Conservation (phyloP, 2,888 invertebrate species). For the Syrphus vitripennis region DNA sequence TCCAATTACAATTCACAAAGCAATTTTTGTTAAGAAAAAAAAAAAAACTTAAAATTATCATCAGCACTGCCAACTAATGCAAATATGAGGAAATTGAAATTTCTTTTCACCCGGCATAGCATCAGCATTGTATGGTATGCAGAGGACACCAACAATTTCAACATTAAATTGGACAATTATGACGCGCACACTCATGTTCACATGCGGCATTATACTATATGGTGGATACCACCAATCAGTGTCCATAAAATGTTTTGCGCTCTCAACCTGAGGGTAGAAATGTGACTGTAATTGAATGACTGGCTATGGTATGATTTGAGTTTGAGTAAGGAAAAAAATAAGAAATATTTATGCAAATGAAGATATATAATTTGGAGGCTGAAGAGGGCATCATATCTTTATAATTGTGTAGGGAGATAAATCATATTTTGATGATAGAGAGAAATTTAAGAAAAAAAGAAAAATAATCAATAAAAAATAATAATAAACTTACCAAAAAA, state of each 20-base stretch:
- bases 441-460: background rate
- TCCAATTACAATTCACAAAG: conserved; percentile 14
- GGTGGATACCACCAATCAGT: conserved; percentile 53
- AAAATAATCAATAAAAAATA: background rate
- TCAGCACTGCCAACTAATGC: conserved; percentile 30
- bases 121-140: background rate
- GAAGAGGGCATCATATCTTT: conserved; percentile 9
- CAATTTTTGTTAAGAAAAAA: background rate
- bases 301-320: conserved; percentile 54
- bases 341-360: conserved; percentile 53
- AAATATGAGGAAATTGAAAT: conserved; percentile 50
- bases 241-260: conserved; percentile 54
- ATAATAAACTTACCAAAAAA: background rate
- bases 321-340: background rate
- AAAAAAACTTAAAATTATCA: background rate
- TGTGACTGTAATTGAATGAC: conserved; percentile 61
- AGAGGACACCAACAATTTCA: background rate
- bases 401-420: conserved; percentile 28
- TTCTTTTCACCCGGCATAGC: conserved; percentile 24
- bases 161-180: conserved; percentile 66
- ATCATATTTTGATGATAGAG: conserved; percentile 15
- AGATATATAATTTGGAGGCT: conserved; percentile 42
- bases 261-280: conserved; percentile 61
- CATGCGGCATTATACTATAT: background rate
- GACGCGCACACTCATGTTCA: conserved; percentile 47